phyloP scores from a whole-genome alignment of 2,113 vertebrate species.

The Callithrix jacchus region DNA sequence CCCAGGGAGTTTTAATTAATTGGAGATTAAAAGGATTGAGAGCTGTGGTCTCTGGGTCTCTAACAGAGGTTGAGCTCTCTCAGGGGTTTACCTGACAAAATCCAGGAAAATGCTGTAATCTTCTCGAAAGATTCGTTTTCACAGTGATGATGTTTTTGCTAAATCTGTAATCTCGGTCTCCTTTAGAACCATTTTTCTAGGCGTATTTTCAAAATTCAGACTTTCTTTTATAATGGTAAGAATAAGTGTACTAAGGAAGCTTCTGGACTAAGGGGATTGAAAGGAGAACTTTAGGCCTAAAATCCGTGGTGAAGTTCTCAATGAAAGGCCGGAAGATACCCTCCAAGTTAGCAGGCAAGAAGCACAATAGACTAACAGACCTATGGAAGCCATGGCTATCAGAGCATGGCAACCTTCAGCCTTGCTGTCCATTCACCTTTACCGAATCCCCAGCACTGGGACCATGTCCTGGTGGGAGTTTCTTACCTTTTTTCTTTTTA shows the following conservation, averaged over 20 bases:
- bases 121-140: background rate
- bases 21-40: constrained; percentile 53
- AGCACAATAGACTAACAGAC: accelerated
- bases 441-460: background rate
- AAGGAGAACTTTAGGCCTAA: background rate
- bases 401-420: background rate
- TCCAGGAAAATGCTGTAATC: background rate
- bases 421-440: background rate
- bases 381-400: background rate
- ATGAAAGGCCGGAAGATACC: background rate
- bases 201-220: background rate
- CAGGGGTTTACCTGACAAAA: constrained; percentile 19
- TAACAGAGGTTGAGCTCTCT: background rate
- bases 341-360: background rate
- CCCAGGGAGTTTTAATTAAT: constrained; percentile 69
- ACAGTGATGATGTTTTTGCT: background rate
- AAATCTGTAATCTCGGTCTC: background rate
- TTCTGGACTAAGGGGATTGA: background rate
- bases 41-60: background rate
- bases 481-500: background rate
- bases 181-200: background rate
- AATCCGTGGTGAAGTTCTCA: background rate
- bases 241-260: background rate
- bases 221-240: background rate
- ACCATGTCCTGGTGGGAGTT: background rate